Percentiles rank a stretch among this genome's conserved stretches.
Conservation (phyloP, 2,113 vertebrate species). For the Oryzias melastigma region DNA sequence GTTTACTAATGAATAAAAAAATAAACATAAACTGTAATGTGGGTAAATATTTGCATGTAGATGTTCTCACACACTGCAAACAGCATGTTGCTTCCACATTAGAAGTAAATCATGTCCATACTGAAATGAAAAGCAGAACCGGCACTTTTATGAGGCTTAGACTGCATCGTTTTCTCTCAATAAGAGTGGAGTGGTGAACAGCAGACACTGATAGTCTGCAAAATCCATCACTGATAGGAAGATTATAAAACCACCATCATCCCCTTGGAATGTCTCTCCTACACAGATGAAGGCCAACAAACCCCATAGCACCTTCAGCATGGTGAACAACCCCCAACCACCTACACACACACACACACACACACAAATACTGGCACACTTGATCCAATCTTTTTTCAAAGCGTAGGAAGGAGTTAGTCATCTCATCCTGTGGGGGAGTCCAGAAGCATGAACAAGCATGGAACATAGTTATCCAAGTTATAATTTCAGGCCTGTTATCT, state of each 20-base stretch:
- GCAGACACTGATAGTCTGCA: conserved; percentile 52
- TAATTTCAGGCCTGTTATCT: conserved; percentile 9
- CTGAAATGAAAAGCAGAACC: neutral
- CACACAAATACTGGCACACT: neutral
- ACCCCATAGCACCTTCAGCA: conserved; percentile 24
- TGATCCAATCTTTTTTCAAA: conserved; percentile 5
- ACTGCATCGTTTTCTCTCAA: neutral
- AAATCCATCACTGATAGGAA: conserved; percentile 66
- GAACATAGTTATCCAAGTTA: conserved; percentile 11
- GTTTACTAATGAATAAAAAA: neutral
- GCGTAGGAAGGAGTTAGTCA: conserved; percentile 39
- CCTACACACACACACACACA: neutral
- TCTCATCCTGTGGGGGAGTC: conserved; percentile 1
- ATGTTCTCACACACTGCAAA: neutral
- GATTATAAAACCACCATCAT: conserved; percentile 60
- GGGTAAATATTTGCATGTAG: neutral
- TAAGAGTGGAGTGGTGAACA: conserved; percentile 21
- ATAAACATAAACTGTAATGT: neutral
- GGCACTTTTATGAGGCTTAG: neutral
- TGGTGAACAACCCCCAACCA: neutral
- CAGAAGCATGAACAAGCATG: conserved; percentile 3
- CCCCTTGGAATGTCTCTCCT: conserved; percentile 65
- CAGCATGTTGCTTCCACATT: conserved; percentile 29
- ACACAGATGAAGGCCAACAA: conserved; percentile 42
- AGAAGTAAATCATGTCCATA: conserved; percentile 1